Evolutionary conservation across 2,888 invertebrate genomes (phyloP).

Genomic region (Pachycephus smyrnensis): DNA sequence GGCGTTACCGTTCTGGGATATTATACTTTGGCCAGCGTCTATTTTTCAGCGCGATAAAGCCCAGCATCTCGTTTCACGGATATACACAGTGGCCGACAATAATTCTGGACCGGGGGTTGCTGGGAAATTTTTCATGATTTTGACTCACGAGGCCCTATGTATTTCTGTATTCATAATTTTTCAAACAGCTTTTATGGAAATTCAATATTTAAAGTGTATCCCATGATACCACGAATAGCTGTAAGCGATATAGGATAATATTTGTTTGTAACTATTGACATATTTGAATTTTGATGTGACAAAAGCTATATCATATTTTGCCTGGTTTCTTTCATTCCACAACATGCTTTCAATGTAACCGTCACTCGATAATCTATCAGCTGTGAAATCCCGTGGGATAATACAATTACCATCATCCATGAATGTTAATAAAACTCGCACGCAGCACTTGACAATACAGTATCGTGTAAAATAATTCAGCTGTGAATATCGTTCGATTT

Average conservation of each 20-base stretch:
- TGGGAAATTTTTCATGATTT: not conserved
- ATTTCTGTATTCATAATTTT: not conserved
- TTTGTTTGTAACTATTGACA: not conserved
- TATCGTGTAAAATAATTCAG: not conserved
- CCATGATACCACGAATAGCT: not conserved
- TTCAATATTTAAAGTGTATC: not conserved
- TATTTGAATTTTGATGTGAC: not conserved
- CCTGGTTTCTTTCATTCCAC: too few species aligned
- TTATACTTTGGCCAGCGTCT: slow-evolving; percentile 32
- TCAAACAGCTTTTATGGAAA: not conserved
- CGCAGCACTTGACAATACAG: not conserved
- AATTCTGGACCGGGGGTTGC: slow-evolving; percentile 8
- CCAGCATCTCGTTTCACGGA: not conserved
- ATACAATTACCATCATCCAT: not conserved
- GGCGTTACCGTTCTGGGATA: slow-evolving; percentile 33
- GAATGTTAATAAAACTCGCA: not conserved
- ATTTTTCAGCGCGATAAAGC: slow-evolving; percentile 26
- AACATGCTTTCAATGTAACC: not conserved
- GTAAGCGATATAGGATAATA: not conserved
- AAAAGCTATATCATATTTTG: not conserved
- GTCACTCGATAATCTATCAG: not conserved
- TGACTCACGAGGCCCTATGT: not conserved
- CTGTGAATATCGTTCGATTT: not conserved
- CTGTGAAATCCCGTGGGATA: not conserved
- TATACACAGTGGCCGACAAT: slow-evolving; percentile 19